Percentiles rank a stretch among this genome's conserved stretches.
Evolutionary conservation across 2,888 invertebrate genomes (phyloP).

Genomic region (Fabriciana adippe): DNA sequence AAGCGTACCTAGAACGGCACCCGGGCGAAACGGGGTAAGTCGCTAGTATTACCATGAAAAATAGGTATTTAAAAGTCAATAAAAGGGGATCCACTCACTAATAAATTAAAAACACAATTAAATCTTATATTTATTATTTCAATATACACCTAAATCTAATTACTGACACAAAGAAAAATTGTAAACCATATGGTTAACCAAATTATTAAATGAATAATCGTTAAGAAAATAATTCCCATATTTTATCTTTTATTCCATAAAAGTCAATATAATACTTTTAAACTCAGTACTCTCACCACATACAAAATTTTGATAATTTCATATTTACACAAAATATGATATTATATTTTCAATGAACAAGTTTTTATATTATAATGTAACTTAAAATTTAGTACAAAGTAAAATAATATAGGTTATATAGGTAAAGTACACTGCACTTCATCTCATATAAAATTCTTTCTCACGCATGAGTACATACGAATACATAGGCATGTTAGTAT

Average conservation of each 20-base stretch:
- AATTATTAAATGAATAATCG: neutral
- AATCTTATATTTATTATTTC: conserved; percentile 74
- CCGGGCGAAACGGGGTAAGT: too few species aligned
- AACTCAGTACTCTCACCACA: conserved; percentile 28
- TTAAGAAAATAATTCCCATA: conserved; percentile 44
- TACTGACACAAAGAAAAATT: conserved; percentile 67
- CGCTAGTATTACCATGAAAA: too few species aligned
- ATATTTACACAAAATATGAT: conserved; percentile 35
- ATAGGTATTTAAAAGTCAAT: neutral
- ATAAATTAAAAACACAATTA: conserved; percentile 40
- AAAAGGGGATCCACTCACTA: neutral
- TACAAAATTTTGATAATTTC: conserved; percentile 29
- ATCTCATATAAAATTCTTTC: conserved; percentile 18
- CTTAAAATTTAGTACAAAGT: conserved; percentile 9
- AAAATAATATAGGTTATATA: conserved; percentile 13
- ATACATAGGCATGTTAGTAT: conserved; percentile 7
- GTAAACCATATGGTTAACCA: conserved; percentile 34
- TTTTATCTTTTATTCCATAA: conserved; percentile 29
- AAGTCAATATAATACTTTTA: conserved; percentile 36
- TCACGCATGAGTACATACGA: conserved; percentile 16
- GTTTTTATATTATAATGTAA: conserved; percentile 2
- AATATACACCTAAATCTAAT: conserved; percentile 79
- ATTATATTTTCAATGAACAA: conserved; percentile 7
- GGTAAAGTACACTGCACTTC: conserved; percentile 17
- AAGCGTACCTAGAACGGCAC: too few species aligned